phyloP scores from a whole-genome alignment of 1,140 invertebrate genomes.

The Drosophila neocordata region DNA sequence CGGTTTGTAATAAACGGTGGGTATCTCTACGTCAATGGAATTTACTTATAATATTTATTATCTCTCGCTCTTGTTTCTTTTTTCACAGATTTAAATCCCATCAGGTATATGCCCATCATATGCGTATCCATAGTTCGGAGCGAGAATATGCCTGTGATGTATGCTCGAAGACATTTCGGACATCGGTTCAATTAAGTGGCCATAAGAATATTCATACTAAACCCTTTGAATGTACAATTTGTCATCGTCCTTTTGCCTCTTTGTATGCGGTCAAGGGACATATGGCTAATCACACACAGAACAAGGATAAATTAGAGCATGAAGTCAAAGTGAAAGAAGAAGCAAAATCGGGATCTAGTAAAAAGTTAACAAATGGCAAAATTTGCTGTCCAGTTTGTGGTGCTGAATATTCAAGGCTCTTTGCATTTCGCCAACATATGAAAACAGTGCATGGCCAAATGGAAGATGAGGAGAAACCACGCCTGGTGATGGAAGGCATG shows the following conservation, averaged over 20 bases:
- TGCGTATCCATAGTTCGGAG: slow-evolving; percentile 88
- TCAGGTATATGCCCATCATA: slow-evolving; percentile 89
- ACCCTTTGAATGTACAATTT: slow-evolving; percentile 88
- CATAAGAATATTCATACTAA: slow-evolving; percentile 91
- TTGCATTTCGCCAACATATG: slow-evolving; percentile 88
- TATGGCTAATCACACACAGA: slow-evolving; percentile 87
- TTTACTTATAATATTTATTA: no score
- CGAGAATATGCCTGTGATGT: slow-evolving; percentile 88
- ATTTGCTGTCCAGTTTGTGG: slow-evolving; percentile 88
- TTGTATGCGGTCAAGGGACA: slow-evolving; percentile 89
- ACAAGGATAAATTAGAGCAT: not conserved
- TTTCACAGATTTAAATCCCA: slow-evolving; percentile 87
- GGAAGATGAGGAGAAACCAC: slow-evolving; percentile 12
- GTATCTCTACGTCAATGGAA: not conserved
- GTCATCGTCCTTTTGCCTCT: slow-evolving; percentile 89
- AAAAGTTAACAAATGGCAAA: slow-evolving; percentile 83
- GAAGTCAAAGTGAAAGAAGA: no score
- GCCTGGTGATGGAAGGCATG: not conserved
- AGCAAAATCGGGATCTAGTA: not conserved
- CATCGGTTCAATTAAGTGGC: slow-evolving; percentile 88
- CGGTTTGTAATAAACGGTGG: slow-evolving; percentile 87
- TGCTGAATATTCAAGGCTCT: slow-evolving; percentile 88
- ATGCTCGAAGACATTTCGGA: slow-evolving; percentile 90
- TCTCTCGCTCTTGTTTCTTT: not conserved
- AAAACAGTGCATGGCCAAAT: slow-evolving; percentile 84